These are phyloP conservation scores for Malurus cyaneus DNA, from an alignment of 2,113 vertebrate genomes.

Conservation along the genomic window DNA sequence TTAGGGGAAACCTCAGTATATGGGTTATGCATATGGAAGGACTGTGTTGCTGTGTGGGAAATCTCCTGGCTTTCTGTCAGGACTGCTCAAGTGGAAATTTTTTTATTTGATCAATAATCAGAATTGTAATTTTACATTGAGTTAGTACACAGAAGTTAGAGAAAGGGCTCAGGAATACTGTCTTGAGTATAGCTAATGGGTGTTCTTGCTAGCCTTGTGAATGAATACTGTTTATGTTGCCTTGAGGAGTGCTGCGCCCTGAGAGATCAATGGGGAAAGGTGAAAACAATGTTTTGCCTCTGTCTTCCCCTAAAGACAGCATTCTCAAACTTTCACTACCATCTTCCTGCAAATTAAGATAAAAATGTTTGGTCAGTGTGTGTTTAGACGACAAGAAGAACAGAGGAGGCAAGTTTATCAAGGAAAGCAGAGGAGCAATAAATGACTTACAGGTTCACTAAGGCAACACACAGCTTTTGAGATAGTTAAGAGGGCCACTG, in stretches of 20 bases:
- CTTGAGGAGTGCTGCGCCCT: neutral
- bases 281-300: neutral
- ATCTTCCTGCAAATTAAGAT: neutral
- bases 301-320: neutral
- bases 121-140: neutral
- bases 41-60: neutral
- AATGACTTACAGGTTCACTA: neutral
- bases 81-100: neutral
- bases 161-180: neutral
- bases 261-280: neutral
- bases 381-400: neutral
- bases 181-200: neutral
- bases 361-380: neutral
- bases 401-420: neutral
- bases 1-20: neutral
- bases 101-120: neutral
- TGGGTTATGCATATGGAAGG: rapidly evolving
- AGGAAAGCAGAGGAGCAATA: neutral
- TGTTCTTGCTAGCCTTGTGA: neutral
- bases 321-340: neutral
- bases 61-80: neutral
- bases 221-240: neutral
- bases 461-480: neutral
- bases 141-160: neutral
- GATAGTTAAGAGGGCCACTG: neutral